A percentile compares a stretch with the other conserved stretches of the same genome.
These are phyloP conservation scores for Sycophila texana DNA, from an alignment of 2,888 invertebrate species.

Conservation along the genomic window DNA sequence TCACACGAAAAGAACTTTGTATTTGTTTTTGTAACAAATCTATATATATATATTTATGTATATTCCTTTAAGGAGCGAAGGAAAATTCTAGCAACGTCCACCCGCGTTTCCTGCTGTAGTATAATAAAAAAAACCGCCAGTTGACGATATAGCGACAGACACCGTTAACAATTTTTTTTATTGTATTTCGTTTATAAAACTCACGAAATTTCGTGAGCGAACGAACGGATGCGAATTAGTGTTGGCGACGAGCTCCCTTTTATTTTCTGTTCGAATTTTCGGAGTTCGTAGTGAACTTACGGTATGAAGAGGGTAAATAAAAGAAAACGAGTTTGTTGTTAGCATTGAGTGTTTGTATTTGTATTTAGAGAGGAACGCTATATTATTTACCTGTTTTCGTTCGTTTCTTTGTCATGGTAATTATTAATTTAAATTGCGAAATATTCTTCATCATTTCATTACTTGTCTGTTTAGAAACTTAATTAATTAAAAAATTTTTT, in stretches of 20 bases:
- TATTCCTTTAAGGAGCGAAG: neutral
- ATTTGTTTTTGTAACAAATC: too few relatives aligned
- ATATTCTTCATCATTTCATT: slow-evolving; percentile 31
- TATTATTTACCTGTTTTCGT: slow-evolving; percentile 47
- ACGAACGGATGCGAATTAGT: neutral
- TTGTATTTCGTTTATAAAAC: neutral
- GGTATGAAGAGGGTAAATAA: neutral
- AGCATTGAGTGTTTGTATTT: slow-evolving; percentile 22
- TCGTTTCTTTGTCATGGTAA: slow-evolving; percentile 37
- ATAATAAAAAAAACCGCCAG: slow-evolving; percentile 20
- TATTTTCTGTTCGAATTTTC: slow-evolving; percentile 6
- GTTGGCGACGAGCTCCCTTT: slow-evolving; percentile 20
- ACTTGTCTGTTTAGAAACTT: slow-evolving; percentile 49
- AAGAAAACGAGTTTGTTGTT: slow-evolving; percentile 28
- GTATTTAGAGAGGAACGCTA: slow-evolving; percentile 33
- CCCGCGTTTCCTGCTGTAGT: slow-evolving; percentile 30
- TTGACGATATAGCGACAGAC: slow-evolving; percentile 38
- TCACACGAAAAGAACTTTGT: neutral
- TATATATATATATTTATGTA: too few relatives aligned
- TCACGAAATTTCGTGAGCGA: slow-evolving; percentile 2
- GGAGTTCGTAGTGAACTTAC: neutral
- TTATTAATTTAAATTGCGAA: slow-evolving; percentile 36
- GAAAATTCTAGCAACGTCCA: slow-evolving; percentile 17
- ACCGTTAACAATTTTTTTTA: neutral
- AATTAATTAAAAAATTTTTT: slow-evolving; percentile 46